Percentiles rank a stretch among this genome's conserved stretches.
These are phyloP conservation scores for Drosophila seguyi DNA, from an alignment of 1,140 invertebrate genomes.

Conservation along the genomic window DNA sequence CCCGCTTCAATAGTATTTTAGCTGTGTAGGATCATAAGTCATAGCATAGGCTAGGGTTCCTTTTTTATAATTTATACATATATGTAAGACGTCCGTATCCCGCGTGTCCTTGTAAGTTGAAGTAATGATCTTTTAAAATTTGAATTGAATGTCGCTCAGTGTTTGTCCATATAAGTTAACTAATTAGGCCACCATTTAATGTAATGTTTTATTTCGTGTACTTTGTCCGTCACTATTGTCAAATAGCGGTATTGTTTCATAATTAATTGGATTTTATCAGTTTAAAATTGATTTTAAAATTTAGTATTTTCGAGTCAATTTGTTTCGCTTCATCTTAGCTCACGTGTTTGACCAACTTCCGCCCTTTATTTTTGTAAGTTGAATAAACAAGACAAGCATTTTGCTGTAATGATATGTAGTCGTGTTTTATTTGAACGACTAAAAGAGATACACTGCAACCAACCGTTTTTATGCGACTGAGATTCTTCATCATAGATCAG, in stretches of 20 bases:
- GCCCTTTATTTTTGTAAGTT: constrained; percentile 29
- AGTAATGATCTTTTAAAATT: neutral
- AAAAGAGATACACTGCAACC: neutral
- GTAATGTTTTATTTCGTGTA: constrained; percentile 2
- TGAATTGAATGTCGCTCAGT: constrained; percentile 1
- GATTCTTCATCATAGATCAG: neutral
- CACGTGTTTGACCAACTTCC: constrained; percentile 14
- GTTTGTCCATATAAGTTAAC: constrained; percentile 8
- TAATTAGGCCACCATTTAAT: constrained; percentile 1
- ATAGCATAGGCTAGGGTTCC: constrained; percentile 30
- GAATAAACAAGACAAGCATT: constrained; percentile 33
- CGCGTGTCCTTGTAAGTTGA: constrained; percentile 7
- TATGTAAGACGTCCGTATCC: constrained; percentile 2
- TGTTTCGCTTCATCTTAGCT: neutral
- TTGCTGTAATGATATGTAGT: constrained; percentile 6
- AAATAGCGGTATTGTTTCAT: neutral
- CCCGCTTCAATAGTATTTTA: constrained; percentile 52
- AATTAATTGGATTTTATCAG: neutral
- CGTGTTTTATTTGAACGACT: neutral
- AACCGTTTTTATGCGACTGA: neutral
- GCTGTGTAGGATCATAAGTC: constrained; percentile 40
- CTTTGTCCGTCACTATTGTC: neutral
- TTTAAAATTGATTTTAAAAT: too few species aligned
- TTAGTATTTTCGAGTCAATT: neutral
- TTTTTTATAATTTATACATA: constrained; percentile 8